phyloP scores from a whole-genome alignment of 2,888 invertebrate species.

The Hemicrepidius hirtus region DNA sequence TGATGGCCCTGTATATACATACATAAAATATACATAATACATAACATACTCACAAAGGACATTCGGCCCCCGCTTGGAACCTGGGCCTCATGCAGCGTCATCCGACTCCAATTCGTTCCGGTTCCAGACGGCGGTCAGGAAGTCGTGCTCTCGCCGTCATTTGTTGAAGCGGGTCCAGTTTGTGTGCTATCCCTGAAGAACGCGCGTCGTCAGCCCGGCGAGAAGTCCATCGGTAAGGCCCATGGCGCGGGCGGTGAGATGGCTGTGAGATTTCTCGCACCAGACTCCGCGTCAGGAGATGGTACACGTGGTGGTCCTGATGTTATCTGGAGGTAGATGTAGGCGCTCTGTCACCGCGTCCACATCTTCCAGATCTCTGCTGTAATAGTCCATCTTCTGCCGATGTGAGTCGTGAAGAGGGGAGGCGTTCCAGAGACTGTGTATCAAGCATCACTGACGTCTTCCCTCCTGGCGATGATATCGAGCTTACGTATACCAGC shows the following conservation, averaged over 20 bases:
- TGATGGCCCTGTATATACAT: too few relatives aligned
- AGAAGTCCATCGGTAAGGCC: slow-evolving; percentile 10
- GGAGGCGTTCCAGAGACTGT: too few relatives aligned
- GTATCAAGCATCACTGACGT: too few relatives aligned
- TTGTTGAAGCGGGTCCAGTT: slow-evolving; percentile 44
- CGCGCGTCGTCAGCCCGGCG: slow-evolving; percentile 40
- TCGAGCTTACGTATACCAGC: too few relatives aligned
- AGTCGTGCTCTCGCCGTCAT: not conserved
- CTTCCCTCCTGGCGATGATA: too few relatives aligned
- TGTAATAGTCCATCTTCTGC: too few relatives aligned
- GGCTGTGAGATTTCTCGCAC: not conserved
- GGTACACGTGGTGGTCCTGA: not conserved
- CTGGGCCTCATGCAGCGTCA: too few relatives aligned
- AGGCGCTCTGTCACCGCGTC: not conserved
- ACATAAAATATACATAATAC: too few relatives aligned
- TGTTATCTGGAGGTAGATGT: not conserved
- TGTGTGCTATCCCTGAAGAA: slow-evolving; percentile 40
- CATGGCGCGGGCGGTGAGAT: not conserved
- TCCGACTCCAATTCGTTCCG: not conserved
- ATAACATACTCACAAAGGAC: too few relatives aligned
- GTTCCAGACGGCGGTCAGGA: slow-evolving; percentile 16
- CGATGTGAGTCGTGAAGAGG: slow-evolving; percentile 44
- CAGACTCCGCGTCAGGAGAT: not conserved
- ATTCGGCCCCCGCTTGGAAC: too few relatives aligned
- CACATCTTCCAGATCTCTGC: not conserved